Percentiles rank a stretch among this genome's conserved stretches.
These are phyloP conservation scores for Emys orbicularis DNA, from an alignment of 2,797 vertebrate genomes.

Conservation along the genomic window DNA sequence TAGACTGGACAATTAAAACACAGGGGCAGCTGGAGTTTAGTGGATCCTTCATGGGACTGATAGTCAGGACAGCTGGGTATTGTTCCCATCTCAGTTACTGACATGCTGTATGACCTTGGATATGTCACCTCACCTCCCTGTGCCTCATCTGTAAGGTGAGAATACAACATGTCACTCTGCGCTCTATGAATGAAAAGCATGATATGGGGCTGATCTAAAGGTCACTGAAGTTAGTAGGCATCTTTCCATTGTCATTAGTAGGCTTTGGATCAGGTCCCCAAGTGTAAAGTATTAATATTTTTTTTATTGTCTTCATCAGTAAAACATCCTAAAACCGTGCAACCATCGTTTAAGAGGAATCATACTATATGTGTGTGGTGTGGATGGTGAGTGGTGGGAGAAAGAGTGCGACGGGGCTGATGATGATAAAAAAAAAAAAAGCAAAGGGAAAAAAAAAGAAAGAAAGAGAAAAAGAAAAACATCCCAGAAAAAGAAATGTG, in stretches of 20 bases:
- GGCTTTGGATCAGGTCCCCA: not conserved
- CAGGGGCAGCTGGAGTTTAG: not conserved
- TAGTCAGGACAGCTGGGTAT: not conserved
- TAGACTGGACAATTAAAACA: constrained; percentile 25
- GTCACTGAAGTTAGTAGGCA: not conserved
- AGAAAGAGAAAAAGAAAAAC: not conserved
- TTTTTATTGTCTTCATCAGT: not conserved
- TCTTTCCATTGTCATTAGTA: constrained; percentile 19
- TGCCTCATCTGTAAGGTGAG: not conserved
- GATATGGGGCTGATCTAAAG: constrained; percentile 49
- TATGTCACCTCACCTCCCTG: not conserved
- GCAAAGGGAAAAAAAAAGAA: no score
- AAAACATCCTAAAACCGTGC: not conserved
- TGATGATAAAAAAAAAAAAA: not conserved
- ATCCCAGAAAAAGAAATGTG: not conserved
- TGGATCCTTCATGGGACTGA: not conserved
- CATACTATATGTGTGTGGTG: not conserved
- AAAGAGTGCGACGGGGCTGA: not conserved
- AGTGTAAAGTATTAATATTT: not conserved
- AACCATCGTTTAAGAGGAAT: not conserved
- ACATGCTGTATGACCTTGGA: not conserved
- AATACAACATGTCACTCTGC: not conserved
- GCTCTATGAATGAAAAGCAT: constrained; percentile 51
- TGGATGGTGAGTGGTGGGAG: not conserved
- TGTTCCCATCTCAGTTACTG: not conserved